These are phyloP conservation scores for Calliphora vicina DNA, from an alignment of 1,140 invertebrate species.

Conservation along the genomic window DNA sequence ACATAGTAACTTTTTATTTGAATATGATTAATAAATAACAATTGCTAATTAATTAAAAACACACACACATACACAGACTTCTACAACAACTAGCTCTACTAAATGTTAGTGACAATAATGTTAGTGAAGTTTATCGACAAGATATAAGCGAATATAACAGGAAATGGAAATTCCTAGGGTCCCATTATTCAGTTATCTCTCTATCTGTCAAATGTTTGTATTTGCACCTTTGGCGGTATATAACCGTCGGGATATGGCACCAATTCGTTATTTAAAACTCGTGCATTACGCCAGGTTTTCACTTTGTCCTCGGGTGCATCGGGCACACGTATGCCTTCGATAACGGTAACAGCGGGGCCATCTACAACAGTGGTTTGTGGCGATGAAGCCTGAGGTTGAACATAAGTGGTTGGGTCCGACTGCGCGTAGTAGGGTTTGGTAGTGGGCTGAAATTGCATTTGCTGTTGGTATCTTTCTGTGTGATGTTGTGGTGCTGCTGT, in stretches of 20 bases:
- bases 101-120: slow-evolving; percentile 4
- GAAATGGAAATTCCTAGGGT: neutral
- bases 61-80: neutral
- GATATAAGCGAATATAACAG: neutral
- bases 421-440: neutral
- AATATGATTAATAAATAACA: slow-evolving; percentile 18
- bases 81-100: neutral
- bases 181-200: slow-evolving; percentile 41
- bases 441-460: neutral
- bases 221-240: slow-evolving; percentile 67
- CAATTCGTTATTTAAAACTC: slow-evolving; percentile 83
- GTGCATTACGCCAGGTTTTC: slow-evolving; percentile 84
- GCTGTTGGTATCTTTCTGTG: neutral
- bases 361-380: slow-evolving; percentile 52
- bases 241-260: slow-evolving; percentile 75
- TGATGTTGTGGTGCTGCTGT: neutral
- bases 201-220: slow-evolving; percentile 59
- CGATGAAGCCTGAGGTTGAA: neutral
- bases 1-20: slow-evolving; percentile 24
- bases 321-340: slow-evolving; percentile 81
- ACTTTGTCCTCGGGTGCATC: slow-evolving; percentile 81
- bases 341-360: slow-evolving; percentile 67
- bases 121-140: neutral
- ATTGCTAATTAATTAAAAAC: slow-evolving; percentile 4
- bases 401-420: neutral